phyloP scores from a whole-genome alignment of 2,113 vertebrate genomes.

The Dasyprocta punctata region DNA sequence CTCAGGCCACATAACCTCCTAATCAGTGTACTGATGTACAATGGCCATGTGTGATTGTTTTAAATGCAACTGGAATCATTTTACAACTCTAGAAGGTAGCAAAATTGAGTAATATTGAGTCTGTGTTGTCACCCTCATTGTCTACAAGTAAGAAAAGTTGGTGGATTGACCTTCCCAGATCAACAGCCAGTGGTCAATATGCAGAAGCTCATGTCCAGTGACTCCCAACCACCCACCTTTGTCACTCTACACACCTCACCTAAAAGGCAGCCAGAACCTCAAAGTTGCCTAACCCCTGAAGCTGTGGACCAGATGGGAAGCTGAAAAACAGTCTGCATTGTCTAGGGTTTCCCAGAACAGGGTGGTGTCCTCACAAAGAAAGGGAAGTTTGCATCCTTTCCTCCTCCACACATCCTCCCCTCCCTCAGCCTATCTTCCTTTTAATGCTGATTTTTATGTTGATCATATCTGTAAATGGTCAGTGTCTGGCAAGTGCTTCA shows the following conservation, averaged over 20 bases:
- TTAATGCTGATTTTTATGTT: neutral
- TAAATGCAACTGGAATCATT: neutral
- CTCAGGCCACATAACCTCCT: neutral
- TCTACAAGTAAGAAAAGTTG: neutral
- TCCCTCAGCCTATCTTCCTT: neutral
- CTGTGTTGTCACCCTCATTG: neutral
- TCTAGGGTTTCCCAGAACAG: neutral
- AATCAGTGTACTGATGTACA: neutral
- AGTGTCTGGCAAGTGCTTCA: neutral
- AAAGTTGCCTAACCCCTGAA: neutral
- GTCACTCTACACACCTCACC: neutral
- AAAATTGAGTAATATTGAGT: neutral
- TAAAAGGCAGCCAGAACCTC: neutral
- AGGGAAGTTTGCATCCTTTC: neutral
- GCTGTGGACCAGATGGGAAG: neutral
- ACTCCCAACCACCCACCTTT: neutral
- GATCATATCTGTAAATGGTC: neutral
- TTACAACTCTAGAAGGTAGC: neutral
- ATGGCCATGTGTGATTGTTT: neutral
- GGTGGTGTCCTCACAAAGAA: neutral
- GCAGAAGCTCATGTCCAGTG: neutral
- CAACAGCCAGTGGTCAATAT: neutral
- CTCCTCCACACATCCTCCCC: neutral
- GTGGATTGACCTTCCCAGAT: neutral
- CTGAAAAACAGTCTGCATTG: neutral